Base-by-base conservation (phyloP, 2,113 vertebrate species). In the Tichodroma muraria region DNA sequence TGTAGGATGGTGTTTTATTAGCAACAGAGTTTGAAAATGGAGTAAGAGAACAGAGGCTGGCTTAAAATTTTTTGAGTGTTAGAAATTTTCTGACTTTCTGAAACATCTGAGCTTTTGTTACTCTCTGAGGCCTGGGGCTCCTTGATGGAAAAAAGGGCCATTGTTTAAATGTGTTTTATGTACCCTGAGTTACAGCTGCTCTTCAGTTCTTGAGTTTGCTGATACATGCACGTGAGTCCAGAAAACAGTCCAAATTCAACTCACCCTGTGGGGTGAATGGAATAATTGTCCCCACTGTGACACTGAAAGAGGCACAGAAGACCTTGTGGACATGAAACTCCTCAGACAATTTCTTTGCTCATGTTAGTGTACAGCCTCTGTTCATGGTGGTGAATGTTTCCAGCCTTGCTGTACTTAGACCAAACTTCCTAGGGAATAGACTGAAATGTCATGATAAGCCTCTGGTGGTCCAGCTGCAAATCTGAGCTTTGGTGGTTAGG, bases 181-280 rank as follows among this genome's bases (percentile, higher is more conserved):
- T n/a, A 42, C 13, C 23, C 9, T n/a, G 27, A 49, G 8, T 89
- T 60, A 70, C 18, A 33, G 25, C 6, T 54, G 35, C 11, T 40
- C 33, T 65, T 65, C 35, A 45, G 24, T 25, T 83, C 33, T 54
- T 30, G 52, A 50, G 6, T 45, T 83, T 65, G 22, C 16, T 52
- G 22, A 53, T 24, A 31, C 15, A 45, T 8, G 7, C 3, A 3
- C 2, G 0, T 38, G 40, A 54, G 14, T 54, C 24, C 17, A 64
- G 61, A n/a, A 54, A 54, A 59, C 2, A 80, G 17, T 21, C 10
- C 24, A 61, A 71, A 61, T 44, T 50, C 53, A 66, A 52, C 17
- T 68, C 16, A 15, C 9, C 0, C 0, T 52, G 25, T 35, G 10
- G 35, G 4, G 11, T 28, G 30, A 63, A 42, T 11, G 11, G n/a